Conservation (phyloP, 1,140 invertebrate genomes). For the Thaumatotibia leucotreta region DNA sequence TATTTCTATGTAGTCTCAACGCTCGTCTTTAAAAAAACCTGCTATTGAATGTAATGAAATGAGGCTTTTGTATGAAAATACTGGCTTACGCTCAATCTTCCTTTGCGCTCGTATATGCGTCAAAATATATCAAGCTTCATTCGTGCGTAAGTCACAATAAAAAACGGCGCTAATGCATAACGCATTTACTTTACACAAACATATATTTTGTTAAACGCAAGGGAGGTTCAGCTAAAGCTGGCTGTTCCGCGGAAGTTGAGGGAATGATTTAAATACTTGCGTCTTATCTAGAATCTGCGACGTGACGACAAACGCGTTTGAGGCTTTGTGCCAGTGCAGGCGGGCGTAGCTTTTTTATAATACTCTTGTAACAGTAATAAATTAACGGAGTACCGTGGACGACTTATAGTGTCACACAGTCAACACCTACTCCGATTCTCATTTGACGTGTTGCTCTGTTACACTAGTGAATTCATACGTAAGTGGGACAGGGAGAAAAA, state of each 20-base stretch:
- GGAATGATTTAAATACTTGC: slow-evolving; percentile 58
- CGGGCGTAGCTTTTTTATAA: background rate
- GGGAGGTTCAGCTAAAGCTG: slow-evolving; percentile 28
- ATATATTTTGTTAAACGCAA: background rate
- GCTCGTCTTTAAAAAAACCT: too few relatives aligned
- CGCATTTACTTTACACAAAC: background rate
- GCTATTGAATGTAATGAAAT: too few relatives aligned
- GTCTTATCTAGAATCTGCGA: slow-evolving; percentile 50
- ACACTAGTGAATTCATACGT: too few relatives aligned
- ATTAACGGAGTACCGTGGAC: too few relatives aligned
- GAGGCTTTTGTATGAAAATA: background rate
- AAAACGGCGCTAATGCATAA: background rate
- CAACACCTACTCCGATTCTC: too few relatives aligned
- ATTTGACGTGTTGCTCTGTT: too few relatives aligned
- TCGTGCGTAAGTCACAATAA: background rate
- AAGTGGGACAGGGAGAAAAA: too few relatives aligned
- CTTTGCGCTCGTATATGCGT: background rate
- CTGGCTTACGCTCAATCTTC: background rate
- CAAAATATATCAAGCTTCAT: background rate
- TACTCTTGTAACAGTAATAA: too few relatives aligned
- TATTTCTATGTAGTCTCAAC: too few relatives aligned
- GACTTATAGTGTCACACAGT: too few relatives aligned
- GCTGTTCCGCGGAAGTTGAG: slow-evolving; percentile 36
- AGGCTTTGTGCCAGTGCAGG: slow-evolving; percentile 17
- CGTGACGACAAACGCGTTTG: slow-evolving; percentile 35